Evolutionary conservation across 2,888 invertebrate genomes (phyloP).

Genomic region (Trissolcus brochymenae): DNA sequence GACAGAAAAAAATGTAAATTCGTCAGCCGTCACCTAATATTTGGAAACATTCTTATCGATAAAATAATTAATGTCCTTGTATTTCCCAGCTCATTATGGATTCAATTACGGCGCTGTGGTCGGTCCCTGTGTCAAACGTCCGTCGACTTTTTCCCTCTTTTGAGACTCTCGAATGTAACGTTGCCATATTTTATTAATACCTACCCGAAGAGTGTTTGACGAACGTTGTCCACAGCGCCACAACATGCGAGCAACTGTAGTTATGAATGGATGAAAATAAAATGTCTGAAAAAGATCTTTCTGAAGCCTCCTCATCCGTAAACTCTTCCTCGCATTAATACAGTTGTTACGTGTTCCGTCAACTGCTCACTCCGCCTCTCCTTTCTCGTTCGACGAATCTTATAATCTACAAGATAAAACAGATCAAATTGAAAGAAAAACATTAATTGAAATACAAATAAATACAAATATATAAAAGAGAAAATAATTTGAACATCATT

Average conservation of each 20-base stretch:
- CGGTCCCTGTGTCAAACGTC: slow-evolving; percentile 49
- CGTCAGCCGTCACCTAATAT: slow-evolving; percentile 29
- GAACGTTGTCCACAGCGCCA: slow-evolving; percentile 43
- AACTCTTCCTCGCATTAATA: slow-evolving; percentile 62
- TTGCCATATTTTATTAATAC: slow-evolving; percentile 53
- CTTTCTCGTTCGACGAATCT: no score
- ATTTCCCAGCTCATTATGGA: slow-evolving; percentile 49
- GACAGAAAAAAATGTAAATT: slow-evolving; percentile 33
- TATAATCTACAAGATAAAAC: no score
- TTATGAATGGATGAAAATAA: slow-evolving; percentile 59
- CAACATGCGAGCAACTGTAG: slow-evolving; percentile 51
- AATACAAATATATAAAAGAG: background rate
- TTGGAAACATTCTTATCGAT: slow-evolving; percentile 47
- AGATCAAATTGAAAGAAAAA: background rate
- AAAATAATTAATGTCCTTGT: slow-evolving; percentile 51
- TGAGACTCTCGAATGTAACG: slow-evolving; percentile 42
- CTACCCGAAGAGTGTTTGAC: slow-evolving; percentile 46
- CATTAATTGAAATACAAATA: background rate
- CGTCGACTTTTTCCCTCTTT: slow-evolving; percentile 27
- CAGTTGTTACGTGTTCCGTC: slow-evolving; percentile 60
- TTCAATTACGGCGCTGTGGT: slow-evolving; percentile 50
- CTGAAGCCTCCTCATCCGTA: slow-evolving; percentile 58
- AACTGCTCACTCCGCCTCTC: slow-evolving; percentile 34
- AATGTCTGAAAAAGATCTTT: slow-evolving; percentile 57
- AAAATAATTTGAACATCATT: background rate